Evolutionary conservation across 2,113 vertebrate species (phyloP).

Genomic region (Zapus hudsonius): DNA sequence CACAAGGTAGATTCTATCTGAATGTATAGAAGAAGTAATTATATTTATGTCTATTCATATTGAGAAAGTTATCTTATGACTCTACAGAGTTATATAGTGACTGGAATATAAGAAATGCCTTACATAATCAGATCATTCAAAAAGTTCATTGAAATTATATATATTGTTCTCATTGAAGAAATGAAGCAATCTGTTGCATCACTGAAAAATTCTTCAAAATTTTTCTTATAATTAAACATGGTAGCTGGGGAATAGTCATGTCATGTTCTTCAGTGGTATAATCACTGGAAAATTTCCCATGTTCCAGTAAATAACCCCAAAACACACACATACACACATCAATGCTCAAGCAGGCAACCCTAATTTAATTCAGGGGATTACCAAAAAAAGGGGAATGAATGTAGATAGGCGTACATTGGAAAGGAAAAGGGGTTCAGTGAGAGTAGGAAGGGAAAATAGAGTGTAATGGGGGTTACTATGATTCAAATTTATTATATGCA

Average conservation of each 20-base stretch:
- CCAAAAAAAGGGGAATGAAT: no score
- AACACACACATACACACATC: no score
- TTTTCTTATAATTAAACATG: background rate
- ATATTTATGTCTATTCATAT: background rate
- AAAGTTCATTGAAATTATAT: background rate
- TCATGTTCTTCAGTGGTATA: no score
- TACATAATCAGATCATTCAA: background rate
- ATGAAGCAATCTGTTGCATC: background rate
- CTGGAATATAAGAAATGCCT: background rate
- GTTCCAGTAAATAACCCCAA: no score
- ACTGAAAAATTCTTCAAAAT: background rate
- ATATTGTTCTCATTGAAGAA: background rate
- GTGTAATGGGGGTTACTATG: no score
- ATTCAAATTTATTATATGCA: no score
- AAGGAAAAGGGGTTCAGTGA: no score
- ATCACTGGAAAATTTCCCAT: no score
- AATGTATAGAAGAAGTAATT: background rate
- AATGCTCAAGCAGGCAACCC: no score
- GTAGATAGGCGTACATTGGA: no score
- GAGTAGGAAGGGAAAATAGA: no score
- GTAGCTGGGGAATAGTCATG: background rate
- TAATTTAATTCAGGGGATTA: no score
- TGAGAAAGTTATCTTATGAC: background rate
- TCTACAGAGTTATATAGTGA: background rate
- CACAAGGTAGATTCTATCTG: background rate